Conservation (phyloP, 2,888 invertebrate species). For the Pediacus dermestoides region DNA sequence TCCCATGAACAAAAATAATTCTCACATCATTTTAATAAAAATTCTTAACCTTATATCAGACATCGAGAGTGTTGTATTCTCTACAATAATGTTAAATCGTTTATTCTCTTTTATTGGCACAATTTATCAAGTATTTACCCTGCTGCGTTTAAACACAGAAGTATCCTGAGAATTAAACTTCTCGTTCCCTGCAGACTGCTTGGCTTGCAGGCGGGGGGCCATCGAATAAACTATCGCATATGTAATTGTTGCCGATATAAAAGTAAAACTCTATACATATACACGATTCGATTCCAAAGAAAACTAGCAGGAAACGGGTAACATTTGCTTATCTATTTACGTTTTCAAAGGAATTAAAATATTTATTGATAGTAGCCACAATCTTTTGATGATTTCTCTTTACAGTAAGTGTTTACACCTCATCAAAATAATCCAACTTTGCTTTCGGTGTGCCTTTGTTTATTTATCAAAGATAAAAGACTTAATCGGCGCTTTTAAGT, state of each 20-base stretch:
- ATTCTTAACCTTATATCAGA: too few relatives aligned
- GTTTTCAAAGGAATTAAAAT: conserved; percentile 45
- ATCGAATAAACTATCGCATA: neutral
- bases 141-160: conserved; percentile 24
- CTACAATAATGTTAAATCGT: too few relatives aligned
- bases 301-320: conserved; percentile 20
- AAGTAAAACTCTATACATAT: too few relatives aligned
- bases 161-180: conserved; percentile 26
- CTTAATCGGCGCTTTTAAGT: conserved; percentile 43
- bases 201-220: conserved; percentile 7
- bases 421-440: conserved; percentile 41
- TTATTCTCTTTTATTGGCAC: conserved; percentile 24
- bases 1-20: too few relatives aligned
- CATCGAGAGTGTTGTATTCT: too few relatives aligned
- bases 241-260: too few relatives aligned
- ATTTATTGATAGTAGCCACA: conserved; percentile 41
- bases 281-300: conserved; percentile 3
- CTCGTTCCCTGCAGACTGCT: neutral
- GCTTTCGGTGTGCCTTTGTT: conserved; percentile 34
- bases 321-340: conserved; percentile 43
- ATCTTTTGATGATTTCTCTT: conserved; percentile 26
- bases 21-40: too few relatives aligned
- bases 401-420: conserved; percentile 40
- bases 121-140: conserved; percentile 26
- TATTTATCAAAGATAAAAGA: conserved; percentile 45